Evolutionary conservation across 2,113 vertebrate species (phyloP), one percentile per base, ranked within the genome.

Genomic region (Pseudolaguvia tuberculata): DNA sequence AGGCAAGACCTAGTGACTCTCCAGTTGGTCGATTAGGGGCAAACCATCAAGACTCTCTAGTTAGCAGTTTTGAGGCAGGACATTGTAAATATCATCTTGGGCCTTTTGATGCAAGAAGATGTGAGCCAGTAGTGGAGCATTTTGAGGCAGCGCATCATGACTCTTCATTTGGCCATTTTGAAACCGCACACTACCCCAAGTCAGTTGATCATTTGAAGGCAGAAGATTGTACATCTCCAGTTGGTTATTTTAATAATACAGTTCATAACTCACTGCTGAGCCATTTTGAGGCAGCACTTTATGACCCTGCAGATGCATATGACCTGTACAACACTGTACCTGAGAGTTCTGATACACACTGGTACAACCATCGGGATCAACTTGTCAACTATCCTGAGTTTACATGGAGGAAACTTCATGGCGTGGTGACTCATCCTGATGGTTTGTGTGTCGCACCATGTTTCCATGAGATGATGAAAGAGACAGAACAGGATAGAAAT

Each of bases 341-440:
- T 69, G 15, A 20, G 56, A 23, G 42, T 10, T 47, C 47, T 5
- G 20, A 12, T 18, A 1, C 45, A 6, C 51, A 8, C 21, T 25
- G 21, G 18, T 25, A 47, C 10, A 15, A 8, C 1, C 15, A 13
- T 15, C 3, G 35, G 17, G 50, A 62, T 14, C 21, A 25, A 69
- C 51, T 56, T 23, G 76, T 25, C 75, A 69, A 45, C 0, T 86
- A 89, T 83, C 88, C 91, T 25, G 89, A 91, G 23, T 90, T 88
- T 48, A 83, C 91, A 77, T 80, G 91, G 2, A 87, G 87, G 0
- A 88, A 90, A 52, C 87, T 93, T 15, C 91, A 89, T 70, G 94
- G 92, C 4, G 90, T 84, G 0, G 95, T 96, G 84, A 92, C 88
- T 53, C 86, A 84, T 0, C 90, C 89, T 42, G 87, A 90, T 17